phyloP scores from a whole-genome alignment of 2,888 invertebrate genomes.

The Emesis furor region DNA sequence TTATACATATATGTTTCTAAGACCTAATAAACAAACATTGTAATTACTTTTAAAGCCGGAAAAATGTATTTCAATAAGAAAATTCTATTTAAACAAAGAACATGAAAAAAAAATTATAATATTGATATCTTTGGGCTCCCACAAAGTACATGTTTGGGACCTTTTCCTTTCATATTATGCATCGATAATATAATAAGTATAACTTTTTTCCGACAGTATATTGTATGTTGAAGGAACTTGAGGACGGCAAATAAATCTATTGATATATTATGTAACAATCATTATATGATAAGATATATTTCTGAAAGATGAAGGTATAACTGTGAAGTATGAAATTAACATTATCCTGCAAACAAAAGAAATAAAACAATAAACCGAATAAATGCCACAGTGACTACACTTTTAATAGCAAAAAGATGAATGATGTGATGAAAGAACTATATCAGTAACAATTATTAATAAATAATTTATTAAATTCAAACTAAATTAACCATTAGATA shows the following conservation, averaged over 20 bases:
- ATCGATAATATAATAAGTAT: background rate
- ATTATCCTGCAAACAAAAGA: background rate
- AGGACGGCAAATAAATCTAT: conserved; percentile 57
- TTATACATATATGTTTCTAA: background rate
- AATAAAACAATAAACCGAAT: background rate
- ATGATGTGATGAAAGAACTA: background rate
- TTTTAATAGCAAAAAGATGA: background rate
- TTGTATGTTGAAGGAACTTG: conserved; percentile 42
- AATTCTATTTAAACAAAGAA: background rate
- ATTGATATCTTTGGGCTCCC: conserved; percentile 1
- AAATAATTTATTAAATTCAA: no score
- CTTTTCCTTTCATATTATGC: conserved; percentile 1
- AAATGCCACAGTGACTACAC: background rate
- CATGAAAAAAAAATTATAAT: background rate
- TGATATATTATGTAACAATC: conserved; percentile 33
- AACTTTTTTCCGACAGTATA: conserved; percentile 13
- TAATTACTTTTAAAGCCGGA: background rate
- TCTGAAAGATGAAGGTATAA: background rate
- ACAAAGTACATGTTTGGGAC: background rate
- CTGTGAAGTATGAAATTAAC: conserved; percentile 4
- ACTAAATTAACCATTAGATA: no score
- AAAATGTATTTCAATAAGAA: background rate
- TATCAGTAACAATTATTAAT: no score
- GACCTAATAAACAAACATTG: background rate
- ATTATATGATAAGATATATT: conserved; percentile 9